Conservation (phyloP, 2,797 vertebrate genomes). For the Esox lucius region DNA sequence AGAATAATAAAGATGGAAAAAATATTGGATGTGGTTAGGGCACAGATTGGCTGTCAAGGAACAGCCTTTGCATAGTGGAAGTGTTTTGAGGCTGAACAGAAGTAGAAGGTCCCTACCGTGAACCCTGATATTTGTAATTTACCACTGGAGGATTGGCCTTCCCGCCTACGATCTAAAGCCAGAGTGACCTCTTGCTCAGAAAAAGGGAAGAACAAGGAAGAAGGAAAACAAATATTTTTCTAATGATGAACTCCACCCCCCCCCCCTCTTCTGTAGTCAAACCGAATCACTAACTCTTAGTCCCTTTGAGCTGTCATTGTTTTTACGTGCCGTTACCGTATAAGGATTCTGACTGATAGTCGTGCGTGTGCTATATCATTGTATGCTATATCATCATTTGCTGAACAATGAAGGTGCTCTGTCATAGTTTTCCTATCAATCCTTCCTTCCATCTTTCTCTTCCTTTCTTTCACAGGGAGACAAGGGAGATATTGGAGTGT, state of each 20-base stretch:
- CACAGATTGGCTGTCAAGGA: not conserved
- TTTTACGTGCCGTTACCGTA: not conserved
- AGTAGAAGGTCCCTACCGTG: not conserved
- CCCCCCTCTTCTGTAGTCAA: not conserved
- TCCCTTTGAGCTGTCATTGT: not conserved
- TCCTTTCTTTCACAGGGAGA: slow-evolving; percentile 62
- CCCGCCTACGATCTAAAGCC: not conserved
- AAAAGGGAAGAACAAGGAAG: not conserved
- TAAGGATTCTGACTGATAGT: not conserved
- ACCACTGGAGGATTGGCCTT: not conserved
- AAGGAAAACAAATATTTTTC: not conserved
- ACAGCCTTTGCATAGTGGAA: not conserved
- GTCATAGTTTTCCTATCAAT: not conserved
- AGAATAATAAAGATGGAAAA: not conserved
- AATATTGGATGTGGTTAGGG: not conserved
- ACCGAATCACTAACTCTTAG: not conserved
- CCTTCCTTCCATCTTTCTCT: not conserved
- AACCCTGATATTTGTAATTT: not conserved
- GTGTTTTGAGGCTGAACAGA: not conserved
- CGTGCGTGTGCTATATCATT: not conserved
- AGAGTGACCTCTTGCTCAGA: not conserved
- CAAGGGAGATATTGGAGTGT: slow-evolving; percentile 54
- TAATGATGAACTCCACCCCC: not conserved
- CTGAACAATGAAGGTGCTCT: not conserved
- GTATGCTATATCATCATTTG: not conserved